Evolutionary conservation across 2,797 vertebrate genomes (phyloP).

Genomic region (Echeneis naucrates): DNA sequence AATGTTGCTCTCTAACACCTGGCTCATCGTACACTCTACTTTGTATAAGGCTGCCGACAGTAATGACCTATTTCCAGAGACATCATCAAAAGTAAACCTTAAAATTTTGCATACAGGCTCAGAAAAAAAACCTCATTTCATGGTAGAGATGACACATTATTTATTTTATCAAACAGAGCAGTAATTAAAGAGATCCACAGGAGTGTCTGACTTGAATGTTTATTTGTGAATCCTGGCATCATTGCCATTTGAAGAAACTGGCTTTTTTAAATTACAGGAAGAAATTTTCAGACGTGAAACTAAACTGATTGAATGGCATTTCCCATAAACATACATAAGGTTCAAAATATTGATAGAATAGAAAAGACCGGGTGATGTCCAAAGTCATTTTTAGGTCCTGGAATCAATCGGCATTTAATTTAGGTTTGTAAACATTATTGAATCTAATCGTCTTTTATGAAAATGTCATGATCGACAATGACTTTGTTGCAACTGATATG

Average conservation of each 20-base stretch:
- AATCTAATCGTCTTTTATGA: conserved; percentile 12
- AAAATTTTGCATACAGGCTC: conserved; percentile 37
- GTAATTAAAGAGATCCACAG: conserved; percentile 61
- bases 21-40: conserved; percentile 30
- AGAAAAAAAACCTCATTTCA: conserved; percentile 61
- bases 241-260: conserved; percentile 43
- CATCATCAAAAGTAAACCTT: conserved; percentile 50
- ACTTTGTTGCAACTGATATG: neutral
- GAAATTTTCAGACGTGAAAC: conserved; percentile 32
- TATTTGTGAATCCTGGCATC: conserved; percentile 51
- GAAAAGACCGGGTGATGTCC: conserved; percentile 4
- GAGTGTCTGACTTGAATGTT: conserved; percentile 55
- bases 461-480: conserved; percentile 1
- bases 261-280: conserved; percentile 40
- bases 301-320: conserved; percentile 32
- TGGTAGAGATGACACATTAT: conserved; percentile 48
- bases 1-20: conserved; percentile 42
- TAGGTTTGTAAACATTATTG: neutral
- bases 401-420: conserved; percentile 10
- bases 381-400: conserved; percentile 1
- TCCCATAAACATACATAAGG: conserved; percentile 22
- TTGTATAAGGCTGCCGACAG: conserved; percentile 16
- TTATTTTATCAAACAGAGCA: conserved; percentile 60
- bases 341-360: conserved; percentile 21
- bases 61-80: conserved; percentile 52